These are phyloP conservation scores for Noturus placidus DNA, from an alignment of 2,113 vertebrate genomes.

Conservation along the genomic window DNA sequence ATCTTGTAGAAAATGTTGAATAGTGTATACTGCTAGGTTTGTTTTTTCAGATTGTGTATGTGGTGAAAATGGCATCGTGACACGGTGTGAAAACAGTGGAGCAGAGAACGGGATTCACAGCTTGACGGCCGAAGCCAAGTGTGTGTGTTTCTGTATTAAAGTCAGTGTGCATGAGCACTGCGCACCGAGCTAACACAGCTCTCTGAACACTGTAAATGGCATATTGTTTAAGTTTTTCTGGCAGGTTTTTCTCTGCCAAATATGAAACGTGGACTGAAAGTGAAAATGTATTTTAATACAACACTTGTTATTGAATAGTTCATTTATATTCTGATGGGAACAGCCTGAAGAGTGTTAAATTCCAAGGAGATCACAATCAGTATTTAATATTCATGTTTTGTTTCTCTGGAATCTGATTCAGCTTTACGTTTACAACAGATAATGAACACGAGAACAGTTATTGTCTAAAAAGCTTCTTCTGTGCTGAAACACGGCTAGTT, in stretches of 20 bases:
- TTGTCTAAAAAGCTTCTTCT: neutral
- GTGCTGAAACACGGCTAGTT: neutral
- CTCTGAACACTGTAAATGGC: neutral
- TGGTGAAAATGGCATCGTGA: constrained; percentile 19
- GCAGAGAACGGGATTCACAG: neutral
- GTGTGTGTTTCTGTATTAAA: constrained; percentile 26
- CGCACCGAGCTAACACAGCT: constrained; percentile 5
- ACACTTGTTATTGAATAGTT: neutral
- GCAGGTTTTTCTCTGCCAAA: constrained; percentile 14
- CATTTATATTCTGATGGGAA: neutral
- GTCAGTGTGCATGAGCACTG: constrained; percentile 23
- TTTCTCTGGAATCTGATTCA: neutral
- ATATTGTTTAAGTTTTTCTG: constrained; percentile 12
- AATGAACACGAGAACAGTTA: neutral
- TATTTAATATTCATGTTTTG: neutral
- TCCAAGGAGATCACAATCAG: neutral
- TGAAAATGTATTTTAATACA: neutral
- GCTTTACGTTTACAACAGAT: neutral
- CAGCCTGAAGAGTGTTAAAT: neutral
- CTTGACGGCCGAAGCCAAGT: neutral
- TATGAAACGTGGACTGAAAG: constrained; percentile 8
- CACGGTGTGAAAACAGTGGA: constrained; percentile 25
- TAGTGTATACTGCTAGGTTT: neutral
- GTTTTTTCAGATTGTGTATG: constrained; percentile 13
- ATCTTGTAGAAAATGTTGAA: neutral